These are phyloP conservation scores for Cheilosia impressa DNA, from an alignment of 2,888 invertebrate species.

Conservation along the genomic window DNA sequence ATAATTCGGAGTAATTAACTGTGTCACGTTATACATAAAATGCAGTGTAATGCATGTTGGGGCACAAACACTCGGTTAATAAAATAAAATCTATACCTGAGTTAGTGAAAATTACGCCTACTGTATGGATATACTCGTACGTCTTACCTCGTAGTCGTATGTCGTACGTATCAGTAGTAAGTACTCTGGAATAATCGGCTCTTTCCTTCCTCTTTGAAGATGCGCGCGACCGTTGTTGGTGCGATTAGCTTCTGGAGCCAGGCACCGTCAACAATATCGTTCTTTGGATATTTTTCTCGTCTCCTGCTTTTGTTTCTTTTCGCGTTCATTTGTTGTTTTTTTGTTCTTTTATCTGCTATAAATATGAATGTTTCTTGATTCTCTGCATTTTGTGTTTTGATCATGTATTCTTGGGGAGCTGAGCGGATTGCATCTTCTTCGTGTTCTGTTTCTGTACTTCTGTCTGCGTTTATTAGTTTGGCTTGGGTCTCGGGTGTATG, in stretches of 20 bases:
- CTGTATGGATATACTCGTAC: constrained; percentile 24
- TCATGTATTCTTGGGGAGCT: constrained; percentile 35
- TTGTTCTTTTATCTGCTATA: background rate
- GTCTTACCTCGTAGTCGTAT: too few relatives aligned
- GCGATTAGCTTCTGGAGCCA: constrained; percentile 55
- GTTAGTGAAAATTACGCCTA: constrained; percentile 19
- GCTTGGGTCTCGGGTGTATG: constrained; percentile 61
- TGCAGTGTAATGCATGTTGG: too few relatives aligned
- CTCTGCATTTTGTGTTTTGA: constrained; percentile 67
- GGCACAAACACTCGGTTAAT: too few relatives aligned
- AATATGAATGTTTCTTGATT: constrained; percentile 32
- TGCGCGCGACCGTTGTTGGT: constrained; percentile 33
- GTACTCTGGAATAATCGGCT: constrained; percentile 35
- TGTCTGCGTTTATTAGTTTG: constrained; percentile 10
- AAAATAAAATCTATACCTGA: background rate
- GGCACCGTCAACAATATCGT: constrained; percentile 59
- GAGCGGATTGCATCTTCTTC: constrained; percentile 60
- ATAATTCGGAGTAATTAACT: too few relatives aligned
- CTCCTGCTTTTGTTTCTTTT: constrained; percentile 21
- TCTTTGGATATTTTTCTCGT: constrained; percentile 25
- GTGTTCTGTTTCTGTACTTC: constrained; percentile 13
- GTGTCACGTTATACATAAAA: too few relatives aligned
- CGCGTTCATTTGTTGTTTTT: constrained; percentile 6
- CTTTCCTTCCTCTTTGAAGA: constrained; percentile 42
- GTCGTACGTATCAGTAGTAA: constrained; percentile 3